These are phyloP conservation scores for Trogon surrucura DNA, from an alignment of 2,113 vertebrate genomes.

Conservation along the genomic window DNA sequence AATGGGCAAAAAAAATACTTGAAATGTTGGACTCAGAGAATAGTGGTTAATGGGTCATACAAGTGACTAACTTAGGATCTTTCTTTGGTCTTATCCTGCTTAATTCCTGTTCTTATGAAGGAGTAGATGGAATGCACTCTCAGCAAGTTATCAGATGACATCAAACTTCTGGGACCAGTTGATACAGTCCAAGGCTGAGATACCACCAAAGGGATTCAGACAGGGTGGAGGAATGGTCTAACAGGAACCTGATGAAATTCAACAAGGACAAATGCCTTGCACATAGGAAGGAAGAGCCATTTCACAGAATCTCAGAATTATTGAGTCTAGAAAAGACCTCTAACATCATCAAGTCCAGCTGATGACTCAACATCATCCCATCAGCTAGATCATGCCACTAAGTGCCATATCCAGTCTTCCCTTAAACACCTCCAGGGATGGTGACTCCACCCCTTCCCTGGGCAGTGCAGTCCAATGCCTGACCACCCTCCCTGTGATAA, in stretches of 20 bases:
- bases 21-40: not conserved
- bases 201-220: not conserved
- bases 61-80: not conserved
- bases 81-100: not conserved
- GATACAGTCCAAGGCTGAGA: not conserved
- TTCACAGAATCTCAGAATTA: no score
- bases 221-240: not conserved
- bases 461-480: no score
- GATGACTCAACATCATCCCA: no score
- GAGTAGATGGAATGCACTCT: not conserved
- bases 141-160: not conserved
- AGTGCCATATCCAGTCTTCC: no score
- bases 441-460: no score
- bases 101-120: not conserved
- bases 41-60: not conserved
- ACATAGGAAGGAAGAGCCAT: not conserved
- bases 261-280: not conserved
- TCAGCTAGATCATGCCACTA: no score
- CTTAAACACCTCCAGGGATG: no score
- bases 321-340: no score
- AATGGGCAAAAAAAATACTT: not conserved
- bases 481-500: no score
- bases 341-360: no score
- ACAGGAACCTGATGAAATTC: not conserved
- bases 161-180: not conserved